phyloP scores from a whole-genome alignment of 92 coral and sea anemone species.

The Epizoanthus rinbou region DNA sequence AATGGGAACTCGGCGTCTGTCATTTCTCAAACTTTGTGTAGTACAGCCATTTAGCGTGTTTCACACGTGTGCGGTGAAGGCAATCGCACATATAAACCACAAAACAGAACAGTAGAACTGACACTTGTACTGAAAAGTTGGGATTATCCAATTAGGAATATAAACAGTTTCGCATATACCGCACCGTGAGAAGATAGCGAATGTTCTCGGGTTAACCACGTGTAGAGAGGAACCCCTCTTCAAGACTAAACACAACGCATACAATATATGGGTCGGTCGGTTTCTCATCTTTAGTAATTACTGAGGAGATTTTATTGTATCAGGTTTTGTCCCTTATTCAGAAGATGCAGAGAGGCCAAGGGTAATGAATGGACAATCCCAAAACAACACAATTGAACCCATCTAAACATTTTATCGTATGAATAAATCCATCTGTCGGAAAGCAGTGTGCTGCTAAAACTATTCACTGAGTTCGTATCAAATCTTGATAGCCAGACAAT shows the following conservation, averaged over 20 bases:
- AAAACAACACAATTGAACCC: background rate
- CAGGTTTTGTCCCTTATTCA: constrained; percentile 18
- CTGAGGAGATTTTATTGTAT: constrained; percentile 10
- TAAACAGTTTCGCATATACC: background rate
- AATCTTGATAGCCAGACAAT: constrained; percentile 22
- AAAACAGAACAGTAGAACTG: background rate
- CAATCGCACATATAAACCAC: background rate
- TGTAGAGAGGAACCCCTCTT: background rate
- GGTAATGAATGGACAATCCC: background rate
- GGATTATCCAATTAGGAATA: constrained; percentile 11
- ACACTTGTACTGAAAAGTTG: background rate
- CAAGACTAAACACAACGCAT: constrained; percentile 4
- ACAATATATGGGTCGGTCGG: constrained; percentile 10
- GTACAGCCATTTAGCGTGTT: background rate
- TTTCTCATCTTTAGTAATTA: constrained; percentile 18
- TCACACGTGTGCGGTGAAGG: constrained; percentile 28
- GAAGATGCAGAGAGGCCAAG: constrained; percentile 1
- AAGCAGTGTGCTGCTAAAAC: background rate
- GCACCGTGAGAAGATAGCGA: constrained; percentile 44
- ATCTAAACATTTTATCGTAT: constrained; percentile 7
- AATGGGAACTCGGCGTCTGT: constrained; percentile 24
- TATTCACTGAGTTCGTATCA: constrained; percentile 4
- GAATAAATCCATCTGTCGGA: constrained; percentile 45
- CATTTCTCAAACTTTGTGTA: background rate
- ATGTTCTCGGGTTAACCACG: constrained; percentile 33